A percentile compares a stretch with the other conserved stretches of the same genome.
These are phyloP conservation scores for Sander vitreus DNA, from an alignment of 2,113 vertebrate genomes.

Conservation along the genomic window DNA sequence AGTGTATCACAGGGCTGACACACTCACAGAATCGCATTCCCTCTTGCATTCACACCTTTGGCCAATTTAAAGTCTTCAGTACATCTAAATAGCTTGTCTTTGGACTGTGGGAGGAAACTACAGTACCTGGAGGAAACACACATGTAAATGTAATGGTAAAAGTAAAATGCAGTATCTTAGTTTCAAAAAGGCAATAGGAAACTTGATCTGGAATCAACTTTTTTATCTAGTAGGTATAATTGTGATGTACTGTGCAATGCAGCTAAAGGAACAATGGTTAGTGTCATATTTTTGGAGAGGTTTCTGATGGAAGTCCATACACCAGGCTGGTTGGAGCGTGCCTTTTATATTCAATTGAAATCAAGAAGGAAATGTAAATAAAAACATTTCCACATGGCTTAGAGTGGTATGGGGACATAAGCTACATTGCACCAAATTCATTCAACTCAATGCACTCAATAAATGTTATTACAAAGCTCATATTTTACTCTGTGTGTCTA, in stretches of 20 bases:
- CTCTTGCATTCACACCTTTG: no score
- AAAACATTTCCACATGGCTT: background rate
- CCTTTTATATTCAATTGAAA: background rate
- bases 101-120: background rate
- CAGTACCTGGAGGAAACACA: background rate
- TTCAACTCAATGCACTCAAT: conserved; percentile 1
- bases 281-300: background rate
- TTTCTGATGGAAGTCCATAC: background rate
- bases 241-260: background rate
- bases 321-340: background rate
- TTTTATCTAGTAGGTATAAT: background rate
- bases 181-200: background rate
- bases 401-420: background rate
- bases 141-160: background rate
- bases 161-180: background rate
- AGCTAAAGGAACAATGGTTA: background rate
- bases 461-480: no score
- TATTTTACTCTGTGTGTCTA: no score
- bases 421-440: conserved; percentile 7
- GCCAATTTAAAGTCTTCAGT: background rate
- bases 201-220: background rate
- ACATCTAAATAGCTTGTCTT: background rate
- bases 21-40: background rate
- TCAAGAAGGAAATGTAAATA: background rate
- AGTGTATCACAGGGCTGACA: background rate